These are phyloP conservation scores for Trichogramma evanescens DNA, from an alignment of 2,888 invertebrate species.

Conservation along the genomic window DNA sequence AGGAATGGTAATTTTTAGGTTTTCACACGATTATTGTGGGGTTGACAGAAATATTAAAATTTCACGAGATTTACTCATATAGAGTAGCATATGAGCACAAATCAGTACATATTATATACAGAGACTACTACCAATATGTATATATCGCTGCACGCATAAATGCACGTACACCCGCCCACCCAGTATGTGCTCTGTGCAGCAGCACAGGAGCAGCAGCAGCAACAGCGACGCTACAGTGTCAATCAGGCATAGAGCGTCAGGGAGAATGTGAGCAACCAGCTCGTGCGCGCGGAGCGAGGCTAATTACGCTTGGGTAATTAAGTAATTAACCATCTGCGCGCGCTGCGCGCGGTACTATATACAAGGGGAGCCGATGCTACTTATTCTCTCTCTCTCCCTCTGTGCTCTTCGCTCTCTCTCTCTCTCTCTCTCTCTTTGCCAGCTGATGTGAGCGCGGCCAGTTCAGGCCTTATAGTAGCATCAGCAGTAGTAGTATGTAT, in stretches of 20 bases:
- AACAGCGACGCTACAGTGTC: conserved; percentile 7
- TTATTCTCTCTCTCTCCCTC: conserved; percentile 5
- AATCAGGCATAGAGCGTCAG: not conserved
- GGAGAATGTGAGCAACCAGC: not conserved
- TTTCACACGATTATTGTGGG: no score
- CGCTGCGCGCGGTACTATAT: conserved; percentile 13
- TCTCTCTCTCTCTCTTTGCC: not conserved
- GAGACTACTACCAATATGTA: no score
- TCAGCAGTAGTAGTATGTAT: no score
- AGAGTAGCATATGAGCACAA: not conserved
- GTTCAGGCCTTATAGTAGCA: not conserved
- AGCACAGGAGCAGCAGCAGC: not conserved
- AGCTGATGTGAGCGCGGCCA: not conserved
- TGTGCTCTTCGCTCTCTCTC: not conserved
- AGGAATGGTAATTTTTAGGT: no score
- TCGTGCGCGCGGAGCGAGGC: conserved; percentile 15
- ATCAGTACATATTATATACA: no score
- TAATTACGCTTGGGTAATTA: conserved; percentile 40
- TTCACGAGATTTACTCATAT: not conserved
- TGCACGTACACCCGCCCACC: no score
- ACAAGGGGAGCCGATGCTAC: no score
- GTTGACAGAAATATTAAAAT: not conserved
- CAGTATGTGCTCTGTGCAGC: no score
- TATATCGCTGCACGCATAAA: no score
- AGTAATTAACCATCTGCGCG: conserved; percentile 37